Base-by-base conservation (phyloP, 2,113 vertebrate species). In the Chlamydotis undulata region DNA sequence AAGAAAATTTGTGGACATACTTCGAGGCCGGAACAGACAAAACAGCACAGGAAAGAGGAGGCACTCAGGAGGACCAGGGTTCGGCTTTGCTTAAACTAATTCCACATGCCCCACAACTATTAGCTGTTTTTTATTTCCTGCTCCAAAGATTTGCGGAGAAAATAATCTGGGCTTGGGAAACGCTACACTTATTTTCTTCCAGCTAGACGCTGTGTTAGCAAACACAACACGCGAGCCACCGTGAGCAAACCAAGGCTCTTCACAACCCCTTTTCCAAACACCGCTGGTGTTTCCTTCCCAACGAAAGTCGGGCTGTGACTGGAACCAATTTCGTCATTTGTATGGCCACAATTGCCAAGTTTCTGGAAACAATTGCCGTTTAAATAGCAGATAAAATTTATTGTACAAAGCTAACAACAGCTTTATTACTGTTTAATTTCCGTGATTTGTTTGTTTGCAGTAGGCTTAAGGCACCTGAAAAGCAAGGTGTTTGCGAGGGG, bases 111-210 rank as follows among this genome's bases (percentile, higher is more conserved):
- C 93, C 97, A 94, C 95, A 98, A 98, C 98, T 97, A 97, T 97
- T 98, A 98, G 97, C 97, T 99, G 98, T 94, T 98, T 99, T 98
- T 97, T 98, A 99, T 98, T 99, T 99, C 98, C 98, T 99, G 98
- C 97, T 98, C 98, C 98, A 98, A 98, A 99, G 98, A 98, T 97
- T 97, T 95, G 87, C 91, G 96, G 88, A 94, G 96, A 98, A 98
- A 99, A 98, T 98, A 99, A 99, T 97, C 98, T 95, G 57, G 94
- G 96, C 88, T 96, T 97, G 71, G 95, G 96, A 98, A 98, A 98
- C 97, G 96, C 97, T 83, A 64, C 41, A 64, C 84, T 98, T 98
- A 96, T 97, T 98, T 98, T 98, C 97, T 97, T 90, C 82, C 88
- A 96, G 87, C 70, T 94, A 96, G 95, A 94, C 95, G 95, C 94